Base-by-base conservation (phyloP, 2,113 vertebrate genomes). In the Miniopterus natalensis region DNA sequence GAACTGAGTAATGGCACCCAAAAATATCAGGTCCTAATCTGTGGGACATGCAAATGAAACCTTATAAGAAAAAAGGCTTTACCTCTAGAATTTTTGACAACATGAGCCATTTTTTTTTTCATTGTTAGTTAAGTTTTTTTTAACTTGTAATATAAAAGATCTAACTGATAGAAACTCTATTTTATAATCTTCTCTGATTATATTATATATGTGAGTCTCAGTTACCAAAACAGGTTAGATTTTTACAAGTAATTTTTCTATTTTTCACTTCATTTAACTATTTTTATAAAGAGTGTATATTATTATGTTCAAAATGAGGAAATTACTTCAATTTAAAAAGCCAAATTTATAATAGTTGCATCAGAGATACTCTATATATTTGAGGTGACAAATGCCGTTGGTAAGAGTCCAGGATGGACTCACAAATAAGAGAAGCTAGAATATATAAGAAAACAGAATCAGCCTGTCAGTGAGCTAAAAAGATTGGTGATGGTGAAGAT, bases 121-220 rank as follows among this genome's bases (percentile, higher is more conserved):
- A 74, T 49, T 42, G 25, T 87, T 55, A 61, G 10, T 85, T 47
- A 53, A 59, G 65, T 74, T 53, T 87, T 74, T 17, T 87, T 4
- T 81, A 66, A 47, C 21, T 51, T 85, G n/a, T 6, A 65, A 6
- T 66, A n/a, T n/a, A 47, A 86, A 65, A 47, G 15, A 75, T 49
- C 12, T 5, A 75, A 42, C 6, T 66, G 40, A 81, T 83, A 88
- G 18, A 88, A 57, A 92, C 5, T 42, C 20, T 75, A 75, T 68
- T 86, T 81, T 21, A 83, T 66, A 83, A n/a, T 77, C 51, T 75
- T 91, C 36, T 61, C 45, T 88, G n/a, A 71, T 77, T 84, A 40
- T 88, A 84, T 84, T 84, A 70, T 5, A 51, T 55, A 57, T 27
- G 12, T 63, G 23, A 84, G 8, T 10, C 2, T 74, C 78, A 21